Conservation (phyloP, 2,888 invertebrate genomes). For the Drosophila dives region DNA sequence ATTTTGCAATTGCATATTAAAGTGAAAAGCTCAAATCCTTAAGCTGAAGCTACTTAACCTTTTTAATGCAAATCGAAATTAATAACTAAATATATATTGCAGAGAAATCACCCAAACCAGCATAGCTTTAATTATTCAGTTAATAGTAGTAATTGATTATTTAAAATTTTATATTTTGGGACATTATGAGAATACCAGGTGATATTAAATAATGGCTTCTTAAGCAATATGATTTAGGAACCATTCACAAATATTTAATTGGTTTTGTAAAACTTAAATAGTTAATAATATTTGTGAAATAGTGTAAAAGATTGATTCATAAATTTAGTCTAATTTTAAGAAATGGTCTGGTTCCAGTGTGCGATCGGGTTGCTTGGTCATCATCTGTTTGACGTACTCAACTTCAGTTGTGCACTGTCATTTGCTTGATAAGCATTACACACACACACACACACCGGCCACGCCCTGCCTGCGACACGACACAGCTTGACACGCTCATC, state of each 20-base stretch:
- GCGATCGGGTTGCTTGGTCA: constrained; percentile 72
- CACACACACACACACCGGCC: constrained; percentile 26
- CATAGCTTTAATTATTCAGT: not conserved
- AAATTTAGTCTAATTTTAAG: not conserved
- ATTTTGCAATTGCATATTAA: not conserved
- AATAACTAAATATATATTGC: not conserved
- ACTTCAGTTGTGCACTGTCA: constrained; percentile 73
- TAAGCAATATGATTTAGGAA: not conserved
- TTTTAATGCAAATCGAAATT: not conserved
- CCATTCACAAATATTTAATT: not conserved
- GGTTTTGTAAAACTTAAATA: not conserved
- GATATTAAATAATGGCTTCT: not conserved
- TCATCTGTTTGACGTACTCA: constrained; percentile 67
- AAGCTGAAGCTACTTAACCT: not conserved
- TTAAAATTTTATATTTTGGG: not conserved
- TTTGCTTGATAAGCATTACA: constrained; percentile 71
- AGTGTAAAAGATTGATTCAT: not conserved
- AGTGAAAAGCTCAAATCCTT: too few species aligned
- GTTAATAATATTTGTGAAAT: not conserved
- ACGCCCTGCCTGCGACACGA: constrained; percentile 55
- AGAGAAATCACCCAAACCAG: not conserved
- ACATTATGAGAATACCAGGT: not conserved
- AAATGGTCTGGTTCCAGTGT: constrained; percentile 38
- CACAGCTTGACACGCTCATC: constrained; percentile 60
- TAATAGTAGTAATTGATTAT: not conserved